These are phyloP conservation scores for Myzus persicae DNA, from an alignment of 1,140 invertebrate species.

Conservation along the genomic window DNA sequence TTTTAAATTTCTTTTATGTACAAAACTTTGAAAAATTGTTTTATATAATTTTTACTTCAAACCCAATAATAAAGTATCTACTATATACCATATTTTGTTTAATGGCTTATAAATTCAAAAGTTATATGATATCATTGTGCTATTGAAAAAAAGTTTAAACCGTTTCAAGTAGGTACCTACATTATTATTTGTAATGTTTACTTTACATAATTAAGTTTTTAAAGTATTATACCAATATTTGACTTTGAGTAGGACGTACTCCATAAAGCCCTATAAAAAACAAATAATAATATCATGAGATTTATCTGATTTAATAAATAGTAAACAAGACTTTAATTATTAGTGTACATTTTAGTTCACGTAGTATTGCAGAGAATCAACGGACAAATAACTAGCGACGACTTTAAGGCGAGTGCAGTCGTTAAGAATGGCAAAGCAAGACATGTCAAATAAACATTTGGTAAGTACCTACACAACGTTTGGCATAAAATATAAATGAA, in stretches of 20 bases:
- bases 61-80: neutral
- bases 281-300: neutral
- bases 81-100: neutral
- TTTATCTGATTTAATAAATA: neutral
- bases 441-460: neutral
- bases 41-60: neutral
- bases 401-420: neutral
- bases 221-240: slow-evolving; percentile 11
- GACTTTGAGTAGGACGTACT: neutral
- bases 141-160: neutral
- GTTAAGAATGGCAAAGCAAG: neutral
- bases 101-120: neutral
- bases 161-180: neutral
- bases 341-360: neutral
- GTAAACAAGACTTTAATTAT: neutral
- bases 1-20: neutral
- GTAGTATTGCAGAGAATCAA: neutral
- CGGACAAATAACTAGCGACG: neutral
- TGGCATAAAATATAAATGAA: neutral
- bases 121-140: neutral
- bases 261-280: neutral
- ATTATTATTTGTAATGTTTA: neutral
- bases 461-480: neutral
- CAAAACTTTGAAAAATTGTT: neutral
- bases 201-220: neutral